A percentile compares a stretch with the other conserved stretches of the same genome.
Evolutionary conservation across 92 coral and sea anemone genomes (phyloP).

Genomic region (Siderastrea radians): DNA sequence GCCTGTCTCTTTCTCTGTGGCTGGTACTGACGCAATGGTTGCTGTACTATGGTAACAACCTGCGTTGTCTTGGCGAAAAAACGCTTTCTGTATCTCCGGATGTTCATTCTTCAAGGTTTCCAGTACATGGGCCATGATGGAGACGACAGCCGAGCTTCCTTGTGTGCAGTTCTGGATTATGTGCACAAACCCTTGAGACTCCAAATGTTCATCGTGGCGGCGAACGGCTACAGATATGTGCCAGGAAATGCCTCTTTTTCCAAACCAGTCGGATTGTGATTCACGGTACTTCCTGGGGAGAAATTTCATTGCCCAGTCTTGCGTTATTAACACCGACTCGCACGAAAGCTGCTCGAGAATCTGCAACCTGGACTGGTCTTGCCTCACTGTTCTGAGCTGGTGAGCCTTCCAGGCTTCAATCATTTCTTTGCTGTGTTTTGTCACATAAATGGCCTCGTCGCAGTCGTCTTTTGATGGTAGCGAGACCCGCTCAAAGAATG

Average conservation of each 20-base stretch:
- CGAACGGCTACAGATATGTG: constrained; percentile 22
- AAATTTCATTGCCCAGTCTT: constrained; percentile 14
- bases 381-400: constrained; percentile 53
- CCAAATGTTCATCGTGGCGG: constrained; percentile 21
- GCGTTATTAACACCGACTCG: constrained; percentile 44
- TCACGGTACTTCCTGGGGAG: constrained; percentile 6
- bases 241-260: neutral
- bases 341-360: constrained; percentile 37
- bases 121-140: too few relatives aligned
- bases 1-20: constrained; percentile 42
- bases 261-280: constrained; percentile 4
- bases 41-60: constrained; percentile 54
- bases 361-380: constrained; percentile 55
- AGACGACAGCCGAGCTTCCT: too few relatives aligned
- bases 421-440: constrained; percentile 44
- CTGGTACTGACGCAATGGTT: constrained; percentile 41
- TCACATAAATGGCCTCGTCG: constrained; percentile 45
- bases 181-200: constrained; percentile 39
- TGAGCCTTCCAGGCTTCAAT: constrained; percentile 56
- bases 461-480: constrained; percentile 44
- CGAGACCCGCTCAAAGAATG: constrained; percentile 20
- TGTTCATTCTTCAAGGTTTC: too few relatives aligned
- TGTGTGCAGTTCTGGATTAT: constrained; percentile 36
- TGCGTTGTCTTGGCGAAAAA: constrained; percentile 53
- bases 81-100: constrained; percentile 28